These are phyloP conservation scores for Elmis aenea DNA, from an alignment of 2,888 invertebrate genomes.

Conservation along the genomic window DNA sequence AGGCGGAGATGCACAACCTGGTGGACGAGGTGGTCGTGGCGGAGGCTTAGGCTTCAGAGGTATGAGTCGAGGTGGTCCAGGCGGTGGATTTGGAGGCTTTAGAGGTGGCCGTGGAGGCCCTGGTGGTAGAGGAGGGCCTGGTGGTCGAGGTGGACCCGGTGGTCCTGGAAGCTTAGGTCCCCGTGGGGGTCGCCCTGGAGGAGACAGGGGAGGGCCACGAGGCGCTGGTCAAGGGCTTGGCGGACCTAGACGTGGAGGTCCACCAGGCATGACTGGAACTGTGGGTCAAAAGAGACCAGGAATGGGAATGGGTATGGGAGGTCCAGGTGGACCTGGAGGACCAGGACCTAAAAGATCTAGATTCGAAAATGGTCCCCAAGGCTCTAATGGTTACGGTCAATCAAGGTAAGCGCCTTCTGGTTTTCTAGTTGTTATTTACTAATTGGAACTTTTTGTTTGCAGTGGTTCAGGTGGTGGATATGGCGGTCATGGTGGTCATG, in stretches of 20 bases:
- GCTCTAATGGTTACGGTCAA: slow-evolving; percentile 36
- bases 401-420: slow-evolving; percentile 16
- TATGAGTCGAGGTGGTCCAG: slow-evolving; percentile 19
- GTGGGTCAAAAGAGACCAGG: too few relatives aligned
- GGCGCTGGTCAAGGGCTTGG: slow-evolving; percentile 10
- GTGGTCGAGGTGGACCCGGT: slow-evolving; percentile 28
- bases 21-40: slow-evolving; percentile 22
- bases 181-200: slow-evolving; percentile 12
- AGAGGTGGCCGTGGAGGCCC: slow-evolving; percentile 21
- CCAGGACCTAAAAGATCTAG: slow-evolving; percentile 31
- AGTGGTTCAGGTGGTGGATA: slow-evolving; percentile 19
- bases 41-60: slow-evolving; percentile 23
- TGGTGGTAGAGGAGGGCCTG: slow-evolving; percentile 20
- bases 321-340: slow-evolving; percentile 13
- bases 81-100: slow-evolving; percentile 21
- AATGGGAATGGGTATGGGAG: slow-evolving; percentile 1
- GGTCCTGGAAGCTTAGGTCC: slow-evolving; percentile 26
- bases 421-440: neutral
- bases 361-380: slow-evolving; percentile 30
- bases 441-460: slow-evolving; percentile 8
- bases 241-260: too few relatives aligned
- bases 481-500: slow-evolving; percentile 7
- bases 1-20: slow-evolving; percentile 20
- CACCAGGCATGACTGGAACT: too few relatives aligned
- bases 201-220: slow-evolving; percentile 13